These are phyloP conservation scores for Onychomys arenicola DNA, from an alignment of 2,797 vertebrate genomes.

Conservation along the genomic window DNA sequence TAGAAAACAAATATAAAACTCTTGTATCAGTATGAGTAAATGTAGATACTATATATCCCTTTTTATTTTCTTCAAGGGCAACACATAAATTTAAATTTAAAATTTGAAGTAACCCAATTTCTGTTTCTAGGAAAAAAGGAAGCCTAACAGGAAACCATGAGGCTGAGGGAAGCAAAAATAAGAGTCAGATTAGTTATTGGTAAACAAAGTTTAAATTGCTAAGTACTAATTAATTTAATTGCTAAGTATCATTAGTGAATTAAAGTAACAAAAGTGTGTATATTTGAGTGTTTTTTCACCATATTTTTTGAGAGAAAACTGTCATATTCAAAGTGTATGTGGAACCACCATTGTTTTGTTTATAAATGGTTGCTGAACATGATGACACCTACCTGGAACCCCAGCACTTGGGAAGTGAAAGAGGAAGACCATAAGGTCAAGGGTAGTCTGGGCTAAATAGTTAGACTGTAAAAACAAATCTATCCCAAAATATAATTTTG, in stretches of 20 bases:
- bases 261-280: neutral
- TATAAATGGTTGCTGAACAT: neutral
- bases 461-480: neutral
- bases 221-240: neutral
- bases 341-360: neutral
- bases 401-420: neutral
- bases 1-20: neutral
- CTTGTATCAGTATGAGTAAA: neutral
- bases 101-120: neutral
- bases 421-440: neutral
- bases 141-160: neutral
- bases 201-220: neutral
- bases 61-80: neutral
- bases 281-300: neutral
- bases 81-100: neutral
- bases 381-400: neutral
- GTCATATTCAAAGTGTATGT: neutral
- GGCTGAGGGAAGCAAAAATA: neutral
- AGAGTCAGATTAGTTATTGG: neutral
- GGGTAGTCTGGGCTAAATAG: neutral
- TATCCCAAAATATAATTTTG: neutral
- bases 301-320: neutral
- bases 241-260: neutral
- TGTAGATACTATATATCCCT: neutral
- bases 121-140: neutral